Evolutionary conservation across 2,113 vertebrate genomes (phyloP), one percentile per base, ranked within the genome.

Genomic region (Caracal caracal): DNA sequence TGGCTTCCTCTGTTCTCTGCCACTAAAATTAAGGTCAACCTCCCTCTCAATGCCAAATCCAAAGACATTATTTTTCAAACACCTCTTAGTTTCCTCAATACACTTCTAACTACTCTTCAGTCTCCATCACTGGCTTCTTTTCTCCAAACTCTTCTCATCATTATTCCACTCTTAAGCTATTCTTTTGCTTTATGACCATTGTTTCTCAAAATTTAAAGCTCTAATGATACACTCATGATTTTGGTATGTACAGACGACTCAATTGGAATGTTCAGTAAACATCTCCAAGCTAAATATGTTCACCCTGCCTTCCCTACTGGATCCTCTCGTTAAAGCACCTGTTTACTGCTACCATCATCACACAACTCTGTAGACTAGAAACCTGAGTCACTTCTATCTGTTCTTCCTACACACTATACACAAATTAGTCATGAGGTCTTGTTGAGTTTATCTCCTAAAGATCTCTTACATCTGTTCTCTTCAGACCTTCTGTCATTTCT

Each of bases 161-260:
- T 75, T 76, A 82, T 79, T 51, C 13, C 24, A 89, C 51, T 92
- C 19, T 66, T 90, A 79, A 84, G 1, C 28, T 66, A 43, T 87
- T 97, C 20, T 33, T 70, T 47, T 71, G 16, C 40, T 88, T 97
- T 93, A 88, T 78, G 88, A 6, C 11, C 16, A 53, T 35, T 76
- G 19, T 26, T 93, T 43, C 80, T 97, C 88, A 80, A 95, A 93
- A 47, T 90, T 76, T 92, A 37, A 94, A 95, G 71, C 76, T 79
- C 51, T 70, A 28, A n/a, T 13, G 76, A 43, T 47, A 70, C 4
- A 81, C 33, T 83, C 53, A 78, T 61, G 26, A 82, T n/a, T 90
- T 96, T 28, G 68, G 6, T 56, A 47, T 16, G 10, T 37, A 43
- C 30, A 94, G 70, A 92, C 26, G 65, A 96, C 49, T 63, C n/a